phyloP scores from a whole-genome alignment of 2,888 invertebrate genomes.

The Myopa tessellatipennis region DNA sequence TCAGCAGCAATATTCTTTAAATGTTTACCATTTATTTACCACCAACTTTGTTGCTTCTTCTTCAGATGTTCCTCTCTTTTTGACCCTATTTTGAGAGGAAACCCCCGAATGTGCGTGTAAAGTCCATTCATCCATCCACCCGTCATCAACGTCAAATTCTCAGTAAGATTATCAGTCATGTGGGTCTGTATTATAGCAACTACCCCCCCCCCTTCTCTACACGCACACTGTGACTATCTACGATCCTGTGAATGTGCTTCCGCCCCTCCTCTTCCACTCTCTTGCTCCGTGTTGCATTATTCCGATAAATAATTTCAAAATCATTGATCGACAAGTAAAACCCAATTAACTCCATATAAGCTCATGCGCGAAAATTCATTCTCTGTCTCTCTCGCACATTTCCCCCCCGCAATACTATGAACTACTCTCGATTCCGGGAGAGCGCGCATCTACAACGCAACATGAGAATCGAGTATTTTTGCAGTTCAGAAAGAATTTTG shows the following conservation, averaged over 20 bases:
- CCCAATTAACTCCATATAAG: slow-evolving; percentile 66
- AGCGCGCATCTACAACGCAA: slow-evolving; percentile 20
- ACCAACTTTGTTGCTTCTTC: too few relatives aligned
- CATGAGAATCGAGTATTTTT: background rate
- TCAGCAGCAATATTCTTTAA: too few relatives aligned
- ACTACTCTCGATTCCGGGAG: slow-evolving; percentile 38
- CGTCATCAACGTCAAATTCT: slow-evolving; percentile 31
- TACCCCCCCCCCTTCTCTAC: background rate
- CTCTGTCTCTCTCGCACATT: slow-evolving; percentile 53
- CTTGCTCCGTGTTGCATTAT: slow-evolving; percentile 46
- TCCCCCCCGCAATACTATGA: slow-evolving; percentile 31
- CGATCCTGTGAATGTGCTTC: background rate
- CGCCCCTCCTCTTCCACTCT: background rate
- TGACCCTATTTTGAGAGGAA: too few relatives aligned
- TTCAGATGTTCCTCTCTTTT: too few relatives aligned
- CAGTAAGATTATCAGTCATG: background rate
- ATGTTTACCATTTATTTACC: too few relatives aligned
- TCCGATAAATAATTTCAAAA: slow-evolving; percentile 53
- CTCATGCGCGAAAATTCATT: slow-evolving; percentile 58
- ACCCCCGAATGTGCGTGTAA: too few relatives aligned
- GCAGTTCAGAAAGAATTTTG: slow-evolving; percentile 35
- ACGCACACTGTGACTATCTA: background rate
- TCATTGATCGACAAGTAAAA: slow-evolving; percentile 58
- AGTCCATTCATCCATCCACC: background rate
- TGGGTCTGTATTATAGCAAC: background rate